A percentile compares a stretch with the other conserved stretches of the same genome.
Conservation (phyloP, 1,140 invertebrate genomes). For the Rhizoglyphus robini region DNA sequence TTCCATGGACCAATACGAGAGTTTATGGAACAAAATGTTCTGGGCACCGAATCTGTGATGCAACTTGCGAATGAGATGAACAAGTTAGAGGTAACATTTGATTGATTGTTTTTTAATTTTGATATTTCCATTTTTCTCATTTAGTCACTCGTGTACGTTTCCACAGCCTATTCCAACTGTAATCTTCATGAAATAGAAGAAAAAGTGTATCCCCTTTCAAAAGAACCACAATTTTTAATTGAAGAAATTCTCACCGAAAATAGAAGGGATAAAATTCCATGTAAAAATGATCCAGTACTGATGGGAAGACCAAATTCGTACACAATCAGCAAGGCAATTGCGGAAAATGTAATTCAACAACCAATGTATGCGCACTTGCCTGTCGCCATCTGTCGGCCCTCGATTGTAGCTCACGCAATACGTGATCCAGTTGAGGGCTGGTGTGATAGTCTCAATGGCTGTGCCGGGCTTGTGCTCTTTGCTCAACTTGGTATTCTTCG, state of each 20-base stretch:
- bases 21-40: conserved; percentile 67
- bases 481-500: conserved; percentile 72
- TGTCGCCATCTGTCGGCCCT: conserved; percentile 67
- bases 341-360: conserved; percentile 64
- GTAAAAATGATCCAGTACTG: not conserved
- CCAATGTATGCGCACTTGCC: conserved; percentile 68
- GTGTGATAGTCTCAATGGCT: conserved; percentile 91
- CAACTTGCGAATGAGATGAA: conserved; percentile 24
- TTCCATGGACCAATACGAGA: conserved; percentile 87
- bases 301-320: conserved; percentile 63
- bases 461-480: conserved; percentile 84
- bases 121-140: not conserved
- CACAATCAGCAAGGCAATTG: conserved; percentile 65
- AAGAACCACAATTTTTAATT: conserved; percentile 23
- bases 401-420: conserved; percentile 81
- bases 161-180: conserved; percentile 37
- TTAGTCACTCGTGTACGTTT: conserved; percentile 27
- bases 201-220: conserved; percentile 53
- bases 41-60: conserved; percentile 67
- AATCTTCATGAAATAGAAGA: conserved; percentile 37
- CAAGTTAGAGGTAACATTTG: conserved; percentile 18
- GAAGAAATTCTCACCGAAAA: conserved; percentile 32
- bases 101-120: not conserved
- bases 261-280: conserved; percentile 47
- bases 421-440: conserved; percentile 81